Evolutionary conservation across 2,888 invertebrate genomes (phyloP), one percentile per base, ranked within the genome.

Genomic region (Netelia fuscicornis): DNA sequence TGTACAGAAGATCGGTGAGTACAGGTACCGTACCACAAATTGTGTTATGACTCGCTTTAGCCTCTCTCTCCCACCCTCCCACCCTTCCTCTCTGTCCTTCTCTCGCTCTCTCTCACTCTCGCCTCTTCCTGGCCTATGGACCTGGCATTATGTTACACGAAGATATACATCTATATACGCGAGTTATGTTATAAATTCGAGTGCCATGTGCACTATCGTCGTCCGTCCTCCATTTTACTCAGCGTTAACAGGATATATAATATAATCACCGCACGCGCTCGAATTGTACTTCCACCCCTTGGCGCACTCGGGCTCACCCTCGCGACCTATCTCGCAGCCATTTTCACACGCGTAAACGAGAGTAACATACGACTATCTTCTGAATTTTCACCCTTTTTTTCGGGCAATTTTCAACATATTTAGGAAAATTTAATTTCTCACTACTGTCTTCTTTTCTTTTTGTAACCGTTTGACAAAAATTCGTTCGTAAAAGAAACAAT

Each of bases 1-100:
- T 88, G 94, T 94, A 91, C 94, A 94, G 90, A 95, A 95, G 92
- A 94, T 95, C 91, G 95, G 95, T 95, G 94, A 95, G 95, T 94
- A 89, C 88, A 90, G 89, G 89, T 88, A 90, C 86, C 84, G 86
- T 88, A 84, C 82, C 77, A 83, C 83, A 86, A 84, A 84, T 84
- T 86, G 86, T 82, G 81, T 86, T 84, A 81, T 60, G 60, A 78
- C 71, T 71, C 56, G 74, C 83, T 76, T 84, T 60, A 70, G 72
- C 80, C 81, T 74, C 72, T 54, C 56, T 58, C 10, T 68, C 76
- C 8, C 65, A 20, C 74, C 52, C 48, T 48, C 65, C 23, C 68
- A 23, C 25, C 8, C 17, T 13, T 9, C 6, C 8, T 30, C 17
- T 11, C 42, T 11, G 23, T 13, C 10, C 11, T 10, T 5, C 56